These are phyloP conservation scores for Drosophila willistoni DNA, from an alignment of 1,140 invertebrate species.

Conservation along the genomic window DNA sequence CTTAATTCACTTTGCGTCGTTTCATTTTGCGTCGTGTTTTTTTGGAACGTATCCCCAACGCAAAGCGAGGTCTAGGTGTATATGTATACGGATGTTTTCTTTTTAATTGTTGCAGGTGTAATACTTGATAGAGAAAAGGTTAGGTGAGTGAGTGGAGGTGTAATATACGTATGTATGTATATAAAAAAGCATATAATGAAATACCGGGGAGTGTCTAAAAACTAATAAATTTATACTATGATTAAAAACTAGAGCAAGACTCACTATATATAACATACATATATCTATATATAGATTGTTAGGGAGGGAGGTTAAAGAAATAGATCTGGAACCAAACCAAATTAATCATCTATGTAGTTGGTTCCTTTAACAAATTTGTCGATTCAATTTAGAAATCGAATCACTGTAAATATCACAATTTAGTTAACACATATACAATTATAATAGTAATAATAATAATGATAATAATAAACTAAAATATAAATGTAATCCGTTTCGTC, in stretches of 20 bases:
- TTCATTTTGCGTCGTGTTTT: too few species aligned
- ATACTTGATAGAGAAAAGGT: slow-evolving; percentile 65
- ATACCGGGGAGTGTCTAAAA: slow-evolving; percentile 45
- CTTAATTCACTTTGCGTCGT: too few species aligned
- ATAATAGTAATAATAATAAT: slow-evolving; percentile 67
- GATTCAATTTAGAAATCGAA: slow-evolving; percentile 81
- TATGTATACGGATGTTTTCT: slow-evolving; percentile 26
- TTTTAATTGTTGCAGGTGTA: slow-evolving; percentile 59
- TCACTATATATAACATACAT: slow-evolving; percentile 38
- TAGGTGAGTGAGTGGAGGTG: slow-evolving; percentile 31
- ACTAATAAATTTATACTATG: slow-evolving; percentile 69
- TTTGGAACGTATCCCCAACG: too few species aligned
- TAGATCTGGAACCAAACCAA: slow-evolving; percentile 53
- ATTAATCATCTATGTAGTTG: slow-evolving; percentile 54
- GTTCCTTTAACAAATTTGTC: slow-evolving; percentile 73
- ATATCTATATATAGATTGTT: slow-evolving; percentile 60
- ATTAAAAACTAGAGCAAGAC: slow-evolving; percentile 54
- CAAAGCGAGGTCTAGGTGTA: too few species aligned
- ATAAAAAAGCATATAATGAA: slow-evolving; percentile 55
- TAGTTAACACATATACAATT: slow-evolving; percentile 82
- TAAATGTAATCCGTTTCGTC: slow-evolving; percentile 54
- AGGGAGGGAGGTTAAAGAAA: slow-evolving; percentile 51
- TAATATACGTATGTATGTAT: slow-evolving; percentile 33
- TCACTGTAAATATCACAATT: slow-evolving; percentile 84
- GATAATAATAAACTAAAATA: slow-evolving; percentile 60